Conservation (phyloP, 2,113 vertebrate species). For the Pachycephala philippinensis region DNA sequence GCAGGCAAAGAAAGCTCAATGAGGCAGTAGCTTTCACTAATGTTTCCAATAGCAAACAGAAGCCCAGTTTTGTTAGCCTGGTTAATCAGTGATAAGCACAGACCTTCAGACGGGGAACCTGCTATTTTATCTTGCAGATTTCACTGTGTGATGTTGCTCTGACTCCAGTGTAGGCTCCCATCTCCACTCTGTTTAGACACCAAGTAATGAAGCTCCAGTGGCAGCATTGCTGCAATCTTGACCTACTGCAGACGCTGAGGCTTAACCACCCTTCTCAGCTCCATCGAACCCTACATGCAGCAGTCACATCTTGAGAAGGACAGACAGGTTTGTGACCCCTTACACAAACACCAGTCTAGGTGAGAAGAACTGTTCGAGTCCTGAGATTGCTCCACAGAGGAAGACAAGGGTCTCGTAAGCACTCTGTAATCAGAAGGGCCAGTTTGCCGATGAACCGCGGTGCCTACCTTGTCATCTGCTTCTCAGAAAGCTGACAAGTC, state of each 20-base stretch:
- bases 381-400: neutral
- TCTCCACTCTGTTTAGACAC: neutral
- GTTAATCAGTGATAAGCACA: neutral
- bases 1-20: neutral
- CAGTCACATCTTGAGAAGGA: neutral
- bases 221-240: accelerated
- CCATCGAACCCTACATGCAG: neutral
- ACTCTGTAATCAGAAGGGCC: neutral
- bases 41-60: neutral
- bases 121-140: neutral
- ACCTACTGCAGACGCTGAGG: accelerated
- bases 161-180: neutral
- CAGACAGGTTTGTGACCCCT: neutral
- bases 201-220: neutral
- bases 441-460: neutral
- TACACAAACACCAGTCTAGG: neutral
- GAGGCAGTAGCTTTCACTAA: neutral
- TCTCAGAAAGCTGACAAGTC: neutral
- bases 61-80: neutral
- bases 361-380: neutral
- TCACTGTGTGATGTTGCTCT: neutral
- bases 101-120: neutral
- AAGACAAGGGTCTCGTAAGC: neutral
- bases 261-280: neutral
- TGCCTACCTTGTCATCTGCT: neutral